These are phyloP conservation scores for Corydoras sp. DNA, from an alignment of 2,113 vertebrate genomes.

Conservation along the genomic window DNA sequence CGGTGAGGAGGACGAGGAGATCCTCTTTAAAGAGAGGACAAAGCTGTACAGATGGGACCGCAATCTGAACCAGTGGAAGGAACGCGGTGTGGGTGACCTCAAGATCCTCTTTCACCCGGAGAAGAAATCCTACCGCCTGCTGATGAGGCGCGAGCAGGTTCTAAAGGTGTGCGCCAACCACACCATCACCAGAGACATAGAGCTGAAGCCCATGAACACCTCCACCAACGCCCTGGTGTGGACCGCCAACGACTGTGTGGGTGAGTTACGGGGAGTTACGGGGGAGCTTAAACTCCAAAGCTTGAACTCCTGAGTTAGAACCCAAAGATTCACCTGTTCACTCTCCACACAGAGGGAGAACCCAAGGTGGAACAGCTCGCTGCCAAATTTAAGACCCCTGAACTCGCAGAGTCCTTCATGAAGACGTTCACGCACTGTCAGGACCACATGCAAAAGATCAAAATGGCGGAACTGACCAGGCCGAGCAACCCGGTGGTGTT, in stretches of 20 bases:
- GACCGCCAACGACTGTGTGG: slow-evolving; percentile 89
- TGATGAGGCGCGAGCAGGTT: slow-evolving; percentile 95
- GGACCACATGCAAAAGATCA: too few relatives aligned
- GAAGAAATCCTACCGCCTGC: slow-evolving; percentile 81
- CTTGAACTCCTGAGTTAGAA: too few relatives aligned
- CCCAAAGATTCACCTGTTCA: too few relatives aligned
- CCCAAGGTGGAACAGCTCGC: slow-evolving; percentile 87
- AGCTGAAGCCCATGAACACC: slow-evolving; percentile 81
- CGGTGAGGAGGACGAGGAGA: slow-evolving; percentile 96
- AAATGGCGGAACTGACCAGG: slow-evolving; percentile 71
- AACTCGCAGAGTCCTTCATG: slow-evolving; percentile 82
- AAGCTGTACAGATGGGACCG: slow-evolving; percentile 94
- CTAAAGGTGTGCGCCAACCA: slow-evolving; percentile 96
- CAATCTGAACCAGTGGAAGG: slow-evolving; percentile 84
- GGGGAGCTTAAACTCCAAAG: too few relatives aligned
- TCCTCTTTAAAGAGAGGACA: slow-evolving; percentile 88
- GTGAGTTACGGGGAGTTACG: too few relatives aligned
- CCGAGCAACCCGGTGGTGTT: slow-evolving; percentile 81
- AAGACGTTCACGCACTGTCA: slow-evolving; percentile 85
- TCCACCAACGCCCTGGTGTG: slow-evolving; percentile 85
- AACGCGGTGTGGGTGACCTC: slow-evolving; percentile 89
- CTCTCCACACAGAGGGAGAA: slow-evolving; percentile 70
- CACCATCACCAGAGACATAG: slow-evolving; percentile 78
- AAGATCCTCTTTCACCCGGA: slow-evolving; percentile 90
- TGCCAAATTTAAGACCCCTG: slow-evolving; percentile 87